Percentiles rank a stretch among this genome's conserved stretches.
These are phyloP conservation scores for Heliopora coerulea DNA, from an alignment of 92 coral and sea anemone species.

Conservation along the genomic window DNA sequence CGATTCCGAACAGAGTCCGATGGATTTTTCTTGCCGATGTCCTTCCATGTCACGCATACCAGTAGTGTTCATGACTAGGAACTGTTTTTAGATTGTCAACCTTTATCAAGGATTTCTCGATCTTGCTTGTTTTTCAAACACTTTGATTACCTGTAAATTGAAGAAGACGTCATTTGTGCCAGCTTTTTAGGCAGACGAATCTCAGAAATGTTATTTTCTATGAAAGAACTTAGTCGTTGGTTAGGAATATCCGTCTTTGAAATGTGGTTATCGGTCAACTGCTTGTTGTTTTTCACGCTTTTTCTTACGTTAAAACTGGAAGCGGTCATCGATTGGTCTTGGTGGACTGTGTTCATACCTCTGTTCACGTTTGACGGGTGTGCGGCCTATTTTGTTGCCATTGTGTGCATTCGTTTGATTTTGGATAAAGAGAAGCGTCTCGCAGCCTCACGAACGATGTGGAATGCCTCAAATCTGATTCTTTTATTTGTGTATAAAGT, in stretches of 20 bases:
- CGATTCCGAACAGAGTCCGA: no score
- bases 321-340: constrained; percentile 59
- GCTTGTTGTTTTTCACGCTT: constrained; percentile 74
- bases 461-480: constrained; percentile 66
- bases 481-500: constrained; percentile 72
- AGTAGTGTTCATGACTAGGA: no score
- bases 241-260: constrained; percentile 94
- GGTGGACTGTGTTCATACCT: constrained; percentile 97
- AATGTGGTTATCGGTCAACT: constrained; percentile 76
- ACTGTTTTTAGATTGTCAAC: no score
- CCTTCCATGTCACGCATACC: no score
- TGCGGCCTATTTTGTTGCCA: constrained; percentile 83
- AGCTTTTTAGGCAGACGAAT: no score
- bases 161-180: no score
- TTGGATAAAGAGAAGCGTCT: constrained; percentile 72
- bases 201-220: constrained; percentile 59
- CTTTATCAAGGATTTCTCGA: no score
- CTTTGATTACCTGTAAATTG: no score
- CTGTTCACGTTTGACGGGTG: constrained; percentile 94
- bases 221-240: constrained; percentile 80
- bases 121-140: no score
- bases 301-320: constrained; percentile 85
- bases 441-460: constrained; percentile 87
- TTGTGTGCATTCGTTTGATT: constrained; percentile 86
- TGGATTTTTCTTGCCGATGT: no score